Conservation (phyloP, 1,140 invertebrate genomes). For the Vanessa atalanta region DNA sequence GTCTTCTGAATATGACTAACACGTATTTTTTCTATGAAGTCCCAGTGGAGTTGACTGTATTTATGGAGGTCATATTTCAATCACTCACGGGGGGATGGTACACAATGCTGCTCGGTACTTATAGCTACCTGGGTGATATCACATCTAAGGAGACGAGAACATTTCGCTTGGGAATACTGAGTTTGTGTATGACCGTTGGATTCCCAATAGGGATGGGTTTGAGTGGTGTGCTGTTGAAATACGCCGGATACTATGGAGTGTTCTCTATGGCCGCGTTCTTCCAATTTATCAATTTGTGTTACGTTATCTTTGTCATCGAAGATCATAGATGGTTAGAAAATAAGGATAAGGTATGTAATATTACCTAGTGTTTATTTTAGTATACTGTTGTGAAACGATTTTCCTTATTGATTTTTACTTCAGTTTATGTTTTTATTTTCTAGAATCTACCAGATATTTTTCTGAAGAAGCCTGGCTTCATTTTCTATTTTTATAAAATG, state of each 20-base stretch:
- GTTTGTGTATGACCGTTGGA: constrained; percentile 86
- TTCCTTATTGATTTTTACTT: background rate
- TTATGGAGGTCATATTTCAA: constrained; percentile 85
- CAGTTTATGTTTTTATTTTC: background rate
- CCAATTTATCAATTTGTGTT: constrained; percentile 70
- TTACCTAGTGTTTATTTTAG: background rate
- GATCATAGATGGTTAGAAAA: constrained; percentile 71
- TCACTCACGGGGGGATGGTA: constrained; percentile 91
- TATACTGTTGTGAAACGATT: background rate
- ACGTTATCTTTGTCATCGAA: constrained; percentile 66
- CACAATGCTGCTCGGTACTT: constrained; percentile 92
- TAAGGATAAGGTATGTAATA: constrained; percentile 63
- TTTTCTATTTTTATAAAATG: no score
- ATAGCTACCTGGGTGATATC: constrained; percentile 93
- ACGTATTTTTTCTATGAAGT: constrained; percentile 88
- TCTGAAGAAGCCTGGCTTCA: no score
- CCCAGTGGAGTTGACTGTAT: constrained; percentile 88
- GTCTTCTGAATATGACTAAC: constrained; percentile 87
- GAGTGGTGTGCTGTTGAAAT: constrained; percentile 71
- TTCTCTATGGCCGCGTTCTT: constrained; percentile 67
- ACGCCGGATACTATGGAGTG: constrained; percentile 74
- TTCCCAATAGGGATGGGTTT: constrained; percentile 76
- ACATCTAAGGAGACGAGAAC: constrained; percentile 90
- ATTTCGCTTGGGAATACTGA: constrained; percentile 90
- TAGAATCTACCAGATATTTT: no score